Evolutionary conservation across 2,888 invertebrate genomes (phyloP).

Genomic region (Drosophila silvestris): DNA sequence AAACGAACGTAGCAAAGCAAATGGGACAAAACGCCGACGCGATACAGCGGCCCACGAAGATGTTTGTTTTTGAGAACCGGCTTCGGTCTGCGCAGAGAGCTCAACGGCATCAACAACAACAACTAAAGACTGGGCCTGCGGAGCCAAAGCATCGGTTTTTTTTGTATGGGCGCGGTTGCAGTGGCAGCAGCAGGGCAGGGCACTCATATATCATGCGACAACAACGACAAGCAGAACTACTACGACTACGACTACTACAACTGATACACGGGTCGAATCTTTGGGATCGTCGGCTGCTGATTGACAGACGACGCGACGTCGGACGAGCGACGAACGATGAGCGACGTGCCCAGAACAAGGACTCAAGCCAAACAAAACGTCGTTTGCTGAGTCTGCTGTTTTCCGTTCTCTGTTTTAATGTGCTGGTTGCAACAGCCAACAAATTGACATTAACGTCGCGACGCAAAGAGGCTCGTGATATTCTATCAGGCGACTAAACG

Average conservation of each 20-base stretch:
- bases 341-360: slow-evolving; percentile 59
- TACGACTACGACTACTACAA: neutral
- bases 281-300: slow-evolving; percentile 61
- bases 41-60: slow-evolving; percentile 64
- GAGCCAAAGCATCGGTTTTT: slow-evolving; percentile 42
- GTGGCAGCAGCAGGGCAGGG: slow-evolving; percentile 65
- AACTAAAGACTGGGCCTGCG: slow-evolving; percentile 51
- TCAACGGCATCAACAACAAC: slow-evolving; percentile 17
- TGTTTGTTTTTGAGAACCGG: slow-evolving; percentile 60
- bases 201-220: slow-evolving; percentile 75
- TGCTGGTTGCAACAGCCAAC: slow-evolving; percentile 65
- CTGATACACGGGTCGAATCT: slow-evolving; percentile 51
- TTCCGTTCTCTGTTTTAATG: slow-evolving; percentile 45
- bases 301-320: slow-evolving; percentile 62
- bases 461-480: slow-evolving; percentile 60
- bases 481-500: slow-evolving; percentile 22
- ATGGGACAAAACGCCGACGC: slow-evolving; percentile 67
- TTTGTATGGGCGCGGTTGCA: slow-evolving; percentile 71
- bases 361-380: slow-evolving; percentile 19
- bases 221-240: slow-evolving; percentile 46
- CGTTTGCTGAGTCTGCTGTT: slow-evolving; percentile 52
- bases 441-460: slow-evolving; percentile 75
- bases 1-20: slow-evolving; percentile 21
- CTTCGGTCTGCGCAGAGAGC: slow-evolving; percentile 50
- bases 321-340: slow-evolving; percentile 5